Evolutionary conservation across 2,113 vertebrate species (phyloP), one percentile per base, ranked within the genome.

Genomic region (Callionymus lyra): DNA sequence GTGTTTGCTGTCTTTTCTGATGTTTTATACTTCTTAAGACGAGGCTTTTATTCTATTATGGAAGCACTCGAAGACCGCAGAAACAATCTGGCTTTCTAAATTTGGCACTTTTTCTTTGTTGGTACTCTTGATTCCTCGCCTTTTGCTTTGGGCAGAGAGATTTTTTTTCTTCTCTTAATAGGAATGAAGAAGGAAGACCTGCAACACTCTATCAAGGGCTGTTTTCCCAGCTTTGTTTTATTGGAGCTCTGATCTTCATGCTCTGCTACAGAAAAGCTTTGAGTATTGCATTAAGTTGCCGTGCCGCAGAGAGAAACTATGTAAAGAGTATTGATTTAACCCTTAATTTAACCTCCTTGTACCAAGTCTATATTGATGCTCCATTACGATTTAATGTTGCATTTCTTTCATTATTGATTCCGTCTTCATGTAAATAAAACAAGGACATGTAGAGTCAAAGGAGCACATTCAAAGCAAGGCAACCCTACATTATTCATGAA

Each of bases 31-130:
- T 5, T 15, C 18, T 15, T 6, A 50, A 49, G 18, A 45, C 19
- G 18, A 61, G 35, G 58, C 63, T 70, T 65, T 76, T 40, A 68
- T 61, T 70, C 58, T 47, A 68, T 76, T 62, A 76, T 38, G 0
- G n/a, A 37, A 60, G 62, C 41, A 54, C 59, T 71, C 50, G 44
- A 19, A 18, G 50, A 48, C 44, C 53, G 48, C 43, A 8, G 42
- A 17, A 47, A 38, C 41, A 46, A 45, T 52, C 51, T 27, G 4
- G 21, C 14, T 52, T 50, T 49, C 13, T 41, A 5, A 34, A 19
- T 48, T 16, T 34, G 38, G 5, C 12, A 12, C 12, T 46, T 35
- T 56, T 41, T 41, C 12, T n/a, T 36, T 41, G 10, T 34, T 39
- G 38, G 38, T 41, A 46, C 42, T 55, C 56, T 58, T 36, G 9